Conservation (phyloP, 2,888 invertebrate genomes). For the Nasonovia ribisnigri region DNA sequence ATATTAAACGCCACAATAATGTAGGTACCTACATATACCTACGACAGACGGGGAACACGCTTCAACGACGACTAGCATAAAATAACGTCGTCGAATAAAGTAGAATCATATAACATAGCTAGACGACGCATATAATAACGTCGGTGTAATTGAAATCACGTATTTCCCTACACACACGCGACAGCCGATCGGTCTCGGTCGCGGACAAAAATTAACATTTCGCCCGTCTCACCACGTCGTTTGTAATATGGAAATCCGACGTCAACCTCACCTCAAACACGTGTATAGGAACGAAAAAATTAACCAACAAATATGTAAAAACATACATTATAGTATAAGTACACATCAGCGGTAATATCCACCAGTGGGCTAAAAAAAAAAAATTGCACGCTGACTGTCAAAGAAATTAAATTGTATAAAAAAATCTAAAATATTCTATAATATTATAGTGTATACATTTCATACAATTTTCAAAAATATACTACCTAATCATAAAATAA, state of each 20-base stretch:
- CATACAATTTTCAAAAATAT: background rate
- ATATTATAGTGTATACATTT: no score
- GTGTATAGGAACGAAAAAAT: background rate
- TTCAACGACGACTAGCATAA: background rate
- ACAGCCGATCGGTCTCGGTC: conserved; percentile 49
- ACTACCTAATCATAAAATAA: background rate
- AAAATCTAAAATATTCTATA: no score
- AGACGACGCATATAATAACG: conserved; percentile 16
- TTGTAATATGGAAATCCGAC: background rate
- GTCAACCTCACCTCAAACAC: background rate
- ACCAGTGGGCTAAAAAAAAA: background rate
- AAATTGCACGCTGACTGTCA: background rate
- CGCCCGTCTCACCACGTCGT: background rate
- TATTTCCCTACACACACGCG: background rate
- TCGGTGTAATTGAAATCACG: conserved; percentile 40
- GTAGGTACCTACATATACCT: background rate
- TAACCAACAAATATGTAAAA: background rate
- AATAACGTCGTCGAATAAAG: background rate
- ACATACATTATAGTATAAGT: background rate
- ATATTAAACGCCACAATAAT: background rate
- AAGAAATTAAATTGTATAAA: no score
- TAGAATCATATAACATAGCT: no score
- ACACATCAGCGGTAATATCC: background rate
- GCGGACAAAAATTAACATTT: conserved; percentile 25
- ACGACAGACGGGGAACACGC: background rate